Conservation (phyloP, 2,797 vertebrate genomes). For the Synanceia verrucosa region DNA sequence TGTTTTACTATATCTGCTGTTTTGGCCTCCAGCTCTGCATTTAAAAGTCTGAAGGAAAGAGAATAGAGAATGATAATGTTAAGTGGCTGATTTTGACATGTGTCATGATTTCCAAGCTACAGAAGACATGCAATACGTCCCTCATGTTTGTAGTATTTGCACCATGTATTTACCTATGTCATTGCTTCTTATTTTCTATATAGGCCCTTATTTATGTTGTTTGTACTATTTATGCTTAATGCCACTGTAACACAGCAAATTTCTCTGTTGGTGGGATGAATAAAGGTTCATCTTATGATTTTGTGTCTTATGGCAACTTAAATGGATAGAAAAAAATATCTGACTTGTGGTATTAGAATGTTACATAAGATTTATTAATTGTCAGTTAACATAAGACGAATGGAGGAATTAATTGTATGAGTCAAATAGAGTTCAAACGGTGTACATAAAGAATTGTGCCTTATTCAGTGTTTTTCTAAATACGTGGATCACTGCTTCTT, state of each 20-base stretch:
- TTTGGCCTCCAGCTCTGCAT: constrained; percentile 94
- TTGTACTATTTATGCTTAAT: too few species aligned
- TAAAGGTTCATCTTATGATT: too few species aligned
- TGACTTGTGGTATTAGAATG: background rate
- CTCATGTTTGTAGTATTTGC: background rate
- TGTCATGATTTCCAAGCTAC: background rate
- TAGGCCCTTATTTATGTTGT: too few species aligned
- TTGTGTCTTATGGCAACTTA: background rate
- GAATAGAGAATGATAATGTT: background rate
- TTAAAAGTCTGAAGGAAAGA: constrained; percentile 83
- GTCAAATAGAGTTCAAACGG: background rate
- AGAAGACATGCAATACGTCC: background rate
- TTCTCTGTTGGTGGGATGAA: too few species aligned
- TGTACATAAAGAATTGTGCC: background rate
- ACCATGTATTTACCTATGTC: too few species aligned
- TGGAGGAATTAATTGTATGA: background rate
- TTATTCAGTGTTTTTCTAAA: background rate
- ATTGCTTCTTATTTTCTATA: too few species aligned
- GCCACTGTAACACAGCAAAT: too few species aligned
- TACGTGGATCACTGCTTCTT: background rate
- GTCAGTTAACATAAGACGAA: background rate
- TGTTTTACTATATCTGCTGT: constrained; percentile 88
- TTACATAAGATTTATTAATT: background rate
- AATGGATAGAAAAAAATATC: background rate
- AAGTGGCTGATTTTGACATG: background rate